These are phyloP conservation scores for Hypsopygia costalis DNA, from an alignment of 2,888 invertebrate genomes.

Conservation along the genomic window DNA sequence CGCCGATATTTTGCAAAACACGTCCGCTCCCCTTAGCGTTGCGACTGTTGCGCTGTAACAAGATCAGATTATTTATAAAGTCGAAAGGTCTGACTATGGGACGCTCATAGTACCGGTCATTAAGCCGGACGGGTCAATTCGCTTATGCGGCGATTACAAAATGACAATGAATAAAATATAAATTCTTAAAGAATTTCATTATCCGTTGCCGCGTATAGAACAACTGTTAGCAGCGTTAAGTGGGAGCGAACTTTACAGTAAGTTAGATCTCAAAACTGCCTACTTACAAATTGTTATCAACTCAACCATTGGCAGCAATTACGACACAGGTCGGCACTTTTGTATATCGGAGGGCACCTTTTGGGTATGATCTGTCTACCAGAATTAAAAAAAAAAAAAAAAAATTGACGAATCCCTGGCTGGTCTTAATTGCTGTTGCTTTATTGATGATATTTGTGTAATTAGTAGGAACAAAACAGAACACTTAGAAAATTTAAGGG, in stretches of 20 bases:
- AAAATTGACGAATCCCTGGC: slow-evolving; percentile 10
- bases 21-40: slow-evolving; percentile 15
- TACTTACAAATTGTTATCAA: slow-evolving; percentile 17
- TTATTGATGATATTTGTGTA: slow-evolving; percentile 24
- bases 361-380: slow-evolving; percentile 12
- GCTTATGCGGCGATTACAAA: slow-evolving; percentile 25
- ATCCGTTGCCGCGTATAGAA: slow-evolving; percentile 26
- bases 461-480: slow-evolving; percentile 11
- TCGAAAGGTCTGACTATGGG: slow-evolving; percentile 23
- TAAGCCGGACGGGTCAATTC: slow-evolving; percentile 18
- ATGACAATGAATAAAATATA: slow-evolving; percentile 26
- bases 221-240: slow-evolving; percentile 26
- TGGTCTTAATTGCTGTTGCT: slow-evolving; percentile 16
- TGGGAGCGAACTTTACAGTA: slow-evolving; percentile 18
- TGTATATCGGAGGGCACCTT: slow-evolving; percentile 10
- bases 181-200: slow-evolving; percentile 19
- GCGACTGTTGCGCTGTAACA: slow-evolving; percentile 17
- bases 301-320: slow-evolving; percentile 15
- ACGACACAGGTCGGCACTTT: slow-evolving; percentile 15
- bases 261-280: slow-evolving; percentile 20
- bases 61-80: slow-evolving; percentile 21
- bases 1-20: slow-evolving; percentile 16
- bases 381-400: slow-evolving; percentile 12
- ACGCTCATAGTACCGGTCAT: slow-evolving; percentile 26
- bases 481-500: slow-evolving; percentile 18